Conservation (phyloP, 1,140 invertebrate species). For the Laupala kohalensis region DNA sequence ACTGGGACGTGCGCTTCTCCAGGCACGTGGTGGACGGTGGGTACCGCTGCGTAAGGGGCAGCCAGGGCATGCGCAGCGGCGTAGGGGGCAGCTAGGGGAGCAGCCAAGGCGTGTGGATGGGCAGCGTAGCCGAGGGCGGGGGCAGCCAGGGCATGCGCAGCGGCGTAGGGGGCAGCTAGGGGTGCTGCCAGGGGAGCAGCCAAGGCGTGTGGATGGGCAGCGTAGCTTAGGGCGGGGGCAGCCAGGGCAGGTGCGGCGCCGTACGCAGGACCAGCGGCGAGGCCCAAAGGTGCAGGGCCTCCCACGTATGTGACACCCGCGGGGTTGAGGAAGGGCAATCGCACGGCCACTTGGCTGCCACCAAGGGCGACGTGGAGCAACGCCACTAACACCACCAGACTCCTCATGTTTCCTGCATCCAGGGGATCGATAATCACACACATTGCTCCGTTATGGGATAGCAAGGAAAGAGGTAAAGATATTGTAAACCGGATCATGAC, state of each 20-base stretch:
- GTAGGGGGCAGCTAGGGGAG: constrained; percentile 21
- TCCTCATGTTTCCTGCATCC: constrained; percentile 6
- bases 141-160: constrained; percentile 27
- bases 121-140: background rate
- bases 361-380: constrained; percentile 2
- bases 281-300: constrained; percentile 21
- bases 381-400: constrained; percentile 3
- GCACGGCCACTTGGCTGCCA: constrained; percentile 26
- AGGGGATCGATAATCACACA: too few species aligned
- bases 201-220: constrained; percentile 19
- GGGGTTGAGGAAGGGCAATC: constrained; percentile 33
- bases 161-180: constrained; percentile 17
- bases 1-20: constrained; percentile 37
- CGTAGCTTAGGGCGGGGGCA: constrained; percentile 22
- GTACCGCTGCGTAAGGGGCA: constrained; percentile 28
- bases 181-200: constrained; percentile 13
- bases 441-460: too few species aligned
- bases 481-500: too few species aligned
- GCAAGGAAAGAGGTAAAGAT: too few species aligned
- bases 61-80: constrained; percentile 23
- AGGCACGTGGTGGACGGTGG: constrained; percentile 34
- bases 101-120: background rate
- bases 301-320: constrained; percentile 33
- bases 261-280: constrained; percentile 17
- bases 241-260: constrained; percentile 17